These are phyloP conservation scores for Sylvicapra grimmia DNA, from an alignment of 2,113 vertebrate genomes.

Conservation along the genomic window DNA sequence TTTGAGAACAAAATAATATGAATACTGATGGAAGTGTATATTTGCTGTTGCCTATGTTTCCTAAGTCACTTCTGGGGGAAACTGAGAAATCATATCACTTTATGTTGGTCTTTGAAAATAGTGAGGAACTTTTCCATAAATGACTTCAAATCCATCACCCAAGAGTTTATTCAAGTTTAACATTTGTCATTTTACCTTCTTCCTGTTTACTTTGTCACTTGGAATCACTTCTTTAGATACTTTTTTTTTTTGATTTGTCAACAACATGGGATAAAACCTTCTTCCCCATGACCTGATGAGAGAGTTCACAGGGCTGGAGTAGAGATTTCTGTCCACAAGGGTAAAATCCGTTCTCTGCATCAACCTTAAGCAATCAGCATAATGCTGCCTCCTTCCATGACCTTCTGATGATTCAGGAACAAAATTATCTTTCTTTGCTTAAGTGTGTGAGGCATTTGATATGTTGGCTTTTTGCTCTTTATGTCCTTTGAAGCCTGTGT, in stretches of 20 bases:
- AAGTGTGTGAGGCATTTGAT: neutral
- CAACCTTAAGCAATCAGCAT: neutral
- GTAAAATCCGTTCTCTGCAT: neutral
- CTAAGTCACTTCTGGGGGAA: neutral
- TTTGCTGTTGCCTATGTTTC: neutral
- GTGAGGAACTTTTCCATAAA: neutral
- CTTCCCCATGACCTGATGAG: neutral
- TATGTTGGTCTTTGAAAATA: neutral
- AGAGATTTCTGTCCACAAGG: neutral
- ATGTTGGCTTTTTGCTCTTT: neutral
- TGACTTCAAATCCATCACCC: neutral
- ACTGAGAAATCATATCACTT: neutral
- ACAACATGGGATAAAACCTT: neutral
- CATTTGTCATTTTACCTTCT: slow-evolving; percentile 38
- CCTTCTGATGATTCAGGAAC: slow-evolving; percentile 22
- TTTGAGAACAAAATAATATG: neutral
- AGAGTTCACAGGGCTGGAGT: slow-evolving; percentile 26
- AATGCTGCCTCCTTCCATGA: neutral
- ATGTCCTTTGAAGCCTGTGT: slow-evolving; percentile 3
- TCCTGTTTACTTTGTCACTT: slow-evolving; percentile 46
- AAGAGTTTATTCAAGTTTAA: neutral
- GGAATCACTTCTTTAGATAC: neutral
- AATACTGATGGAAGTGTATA: neutral
- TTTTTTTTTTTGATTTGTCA: slow-evolving; percentile 30
- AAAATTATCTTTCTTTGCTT: slow-evolving; percentile 23